Base-by-base conservation (phyloP, 1,140 invertebrate genomes). In the Pseudachorutes palmiensis region DNA sequence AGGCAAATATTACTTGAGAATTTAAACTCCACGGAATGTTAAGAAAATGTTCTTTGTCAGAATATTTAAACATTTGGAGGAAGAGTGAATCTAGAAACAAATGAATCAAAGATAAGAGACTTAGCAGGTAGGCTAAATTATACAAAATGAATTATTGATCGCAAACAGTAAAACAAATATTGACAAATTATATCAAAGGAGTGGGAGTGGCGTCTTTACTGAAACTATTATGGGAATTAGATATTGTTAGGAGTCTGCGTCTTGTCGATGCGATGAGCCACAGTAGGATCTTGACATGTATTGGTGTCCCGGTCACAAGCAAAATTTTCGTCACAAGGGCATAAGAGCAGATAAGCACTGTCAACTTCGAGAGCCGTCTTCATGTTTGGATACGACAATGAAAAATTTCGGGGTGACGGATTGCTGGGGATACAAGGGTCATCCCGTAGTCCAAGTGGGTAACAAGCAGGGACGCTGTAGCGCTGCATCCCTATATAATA, bases 371-470 rank as follows among this genome's bases (percentile, higher is more conserved):
- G 41, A 26, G 36, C 51, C 5, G 36, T 55, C 24, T 63, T 51
- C 57, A 31, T 41, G 26, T 65, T 68, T 26, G 70, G 70, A 51
- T 64, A 71, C 16, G 61, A 65, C 33, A 71, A 49, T 16, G 66
- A 66, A 55, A 68, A 68, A 65, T 71, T 71, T 32, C 49, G 28
- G 12, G 49, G 33, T 19, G 28, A n/a, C 24, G 51, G 14, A 30
- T 68, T 66, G 30, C 62, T 49, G 24, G 70, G 70, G 33, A 62
- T 65, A 60, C 70, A 71, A 24, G 70, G 30, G 61, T 71, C 70
- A 57, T 63, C 64, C 12, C 26, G 28, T 26, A 45, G 22, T 22
- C 70, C 70, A 30, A 71, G 45, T 30, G 66, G 62, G 60, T 41
- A 31, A 45, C 70, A 71, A 22, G 64, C 29, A 19, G 70, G 63